Evolutionary conservation across 2,797 vertebrate genomes (phyloP).

Genomic region (Malacoraja senta): DNA sequence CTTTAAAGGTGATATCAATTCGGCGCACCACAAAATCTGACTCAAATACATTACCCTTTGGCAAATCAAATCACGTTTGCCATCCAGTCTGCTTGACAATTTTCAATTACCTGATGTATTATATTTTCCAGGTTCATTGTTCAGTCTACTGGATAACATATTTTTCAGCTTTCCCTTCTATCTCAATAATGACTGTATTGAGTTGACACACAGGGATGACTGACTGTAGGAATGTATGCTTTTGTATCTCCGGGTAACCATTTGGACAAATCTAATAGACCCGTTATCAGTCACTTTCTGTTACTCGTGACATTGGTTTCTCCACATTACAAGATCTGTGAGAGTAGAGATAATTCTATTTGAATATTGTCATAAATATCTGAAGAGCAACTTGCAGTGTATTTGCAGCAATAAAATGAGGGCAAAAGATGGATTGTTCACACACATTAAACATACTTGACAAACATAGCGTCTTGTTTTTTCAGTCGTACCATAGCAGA

Average conservation of each 20-base stretch:
- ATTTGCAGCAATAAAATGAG: neutral
- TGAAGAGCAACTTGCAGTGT: neutral
- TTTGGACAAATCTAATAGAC: neutral
- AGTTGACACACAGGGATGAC: neutral
- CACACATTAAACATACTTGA: neutral
- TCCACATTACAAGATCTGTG: neutral
- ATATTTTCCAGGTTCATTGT: slow-evolving; percentile 6
- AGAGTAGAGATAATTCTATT: neutral
- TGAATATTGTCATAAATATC: neutral
- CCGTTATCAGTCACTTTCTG: slow-evolving; percentile 10
- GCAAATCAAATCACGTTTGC: neutral
- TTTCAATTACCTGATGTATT: slow-evolving; percentile 3
- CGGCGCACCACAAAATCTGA: neutral
- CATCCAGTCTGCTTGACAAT: neutral
- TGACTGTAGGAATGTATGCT: neutral
- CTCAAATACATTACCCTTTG: neutral
- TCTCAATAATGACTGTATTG: neutral
- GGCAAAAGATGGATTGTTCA: neutral
- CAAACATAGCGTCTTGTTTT: neutral
- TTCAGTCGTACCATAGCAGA: neutral
- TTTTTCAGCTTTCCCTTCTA: slow-evolving; percentile 24
- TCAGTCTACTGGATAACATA: neutral
- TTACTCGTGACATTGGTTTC: neutral
- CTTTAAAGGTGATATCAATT: neutral
- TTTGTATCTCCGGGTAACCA: neutral